Percentiles rank a stretch among this genome's conserved stretches.
These are phyloP conservation scores for Zophobas atratus DNA, from an alignment of 1,140 invertebrate genomes.

Conservation along the genomic window DNA sequence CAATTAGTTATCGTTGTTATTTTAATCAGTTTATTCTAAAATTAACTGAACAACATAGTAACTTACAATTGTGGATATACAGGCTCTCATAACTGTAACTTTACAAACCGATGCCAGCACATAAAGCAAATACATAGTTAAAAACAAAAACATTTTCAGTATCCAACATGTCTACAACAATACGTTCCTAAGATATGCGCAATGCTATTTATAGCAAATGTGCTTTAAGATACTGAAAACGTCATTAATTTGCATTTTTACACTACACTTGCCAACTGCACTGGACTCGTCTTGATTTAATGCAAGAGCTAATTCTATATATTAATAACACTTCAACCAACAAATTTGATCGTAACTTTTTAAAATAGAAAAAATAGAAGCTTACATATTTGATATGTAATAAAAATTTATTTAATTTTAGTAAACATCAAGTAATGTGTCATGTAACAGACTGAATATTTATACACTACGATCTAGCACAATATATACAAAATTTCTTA, in stretches of 20 bases:
- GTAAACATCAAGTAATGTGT: constrained; percentile 22
- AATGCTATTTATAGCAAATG: constrained; percentile 39
- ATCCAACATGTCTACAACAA: constrained; percentile 28
- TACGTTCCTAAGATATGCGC: constrained; percentile 32
- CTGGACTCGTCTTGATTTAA: constrained; percentile 30
- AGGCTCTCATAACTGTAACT: constrained; percentile 18
- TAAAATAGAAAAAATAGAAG: neutral
- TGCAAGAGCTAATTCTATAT: constrained; percentile 14
- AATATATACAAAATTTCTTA: constrained; percentile 23
- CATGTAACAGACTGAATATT: constrained; percentile 12
- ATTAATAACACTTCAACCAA: constrained; percentile 12
- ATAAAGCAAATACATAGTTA: constrained; percentile 46
- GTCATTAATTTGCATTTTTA: constrained; percentile 29
- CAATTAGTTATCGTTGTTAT: constrained; percentile 53
- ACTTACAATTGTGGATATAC: constrained; percentile 29
- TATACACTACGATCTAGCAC: constrained; percentile 6
- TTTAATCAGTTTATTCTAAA: constrained; percentile 48
- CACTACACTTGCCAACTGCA: constrained; percentile 37
- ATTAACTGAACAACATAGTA: constrained; percentile 46
- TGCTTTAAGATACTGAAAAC: constrained; percentile 48
- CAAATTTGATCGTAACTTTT: neutral
- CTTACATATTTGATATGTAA: constrained; percentile 25
- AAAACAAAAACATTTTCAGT: constrained; percentile 42
- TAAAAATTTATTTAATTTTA: constrained; percentile 34
- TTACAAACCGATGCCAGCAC: constrained; percentile 48